phyloP scores from a whole-genome alignment of 2,888 invertebrate species.

The Eupithecia tripunctaria region DNA sequence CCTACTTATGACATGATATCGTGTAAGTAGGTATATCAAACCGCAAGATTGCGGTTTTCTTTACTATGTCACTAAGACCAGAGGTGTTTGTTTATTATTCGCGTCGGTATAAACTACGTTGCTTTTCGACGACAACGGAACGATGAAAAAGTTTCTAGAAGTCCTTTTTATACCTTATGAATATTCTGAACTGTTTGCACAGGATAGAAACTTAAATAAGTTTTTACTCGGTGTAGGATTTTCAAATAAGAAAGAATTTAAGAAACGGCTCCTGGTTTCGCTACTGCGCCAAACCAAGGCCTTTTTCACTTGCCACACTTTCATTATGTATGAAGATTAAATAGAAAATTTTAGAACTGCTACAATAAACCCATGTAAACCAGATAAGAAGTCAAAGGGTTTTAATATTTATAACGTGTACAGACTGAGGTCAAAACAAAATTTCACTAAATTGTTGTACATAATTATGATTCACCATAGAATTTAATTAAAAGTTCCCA shows the following conservation, averaged over 20 bases:
- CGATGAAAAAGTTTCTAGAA: not conserved
- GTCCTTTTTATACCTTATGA: constrained; percentile 3
- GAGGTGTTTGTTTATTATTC: not conserved
- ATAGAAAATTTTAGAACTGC: constrained; percentile 17
- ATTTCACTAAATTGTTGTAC: not conserved
- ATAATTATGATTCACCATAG: not conserved
- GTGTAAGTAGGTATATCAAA: not conserved
- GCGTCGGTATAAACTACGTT: not conserved
- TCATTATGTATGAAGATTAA: constrained; percentile 16
- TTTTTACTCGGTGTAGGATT: constrained; percentile 8
- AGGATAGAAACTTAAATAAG: constrained; percentile 1
- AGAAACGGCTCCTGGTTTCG: not conserved
- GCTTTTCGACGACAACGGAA: not conserved
- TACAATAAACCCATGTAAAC: constrained; percentile 13
- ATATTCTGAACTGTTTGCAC: not conserved
- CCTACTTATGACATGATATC: not conserved
- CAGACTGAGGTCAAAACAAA: constrained; percentile 2
- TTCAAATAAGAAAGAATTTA: constrained; percentile 6
- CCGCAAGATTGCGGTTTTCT: constrained; percentile 11
- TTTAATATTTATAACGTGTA: constrained; percentile 6
- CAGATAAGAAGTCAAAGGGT: constrained; percentile 7
- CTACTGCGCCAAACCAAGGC: not conserved
- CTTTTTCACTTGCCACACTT: constrained; percentile 7
- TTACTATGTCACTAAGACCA: not conserved
- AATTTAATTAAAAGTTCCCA: not conserved